Evolutionary conservation across 2,797 vertebrate genomes (phyloP), one percentile per base, ranked within the genome.

Genomic region (Coilia nasus): DNA sequence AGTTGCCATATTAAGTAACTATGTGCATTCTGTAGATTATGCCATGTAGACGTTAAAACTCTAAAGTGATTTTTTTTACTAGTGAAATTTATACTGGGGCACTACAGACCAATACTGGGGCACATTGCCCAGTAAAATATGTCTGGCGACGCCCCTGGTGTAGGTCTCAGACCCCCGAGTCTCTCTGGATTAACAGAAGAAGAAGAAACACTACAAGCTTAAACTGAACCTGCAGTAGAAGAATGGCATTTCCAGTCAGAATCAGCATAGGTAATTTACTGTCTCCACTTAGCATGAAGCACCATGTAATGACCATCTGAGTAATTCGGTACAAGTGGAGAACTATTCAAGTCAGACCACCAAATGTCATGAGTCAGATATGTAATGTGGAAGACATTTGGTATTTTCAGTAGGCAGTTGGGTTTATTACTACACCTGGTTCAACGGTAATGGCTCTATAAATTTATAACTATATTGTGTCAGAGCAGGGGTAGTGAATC

Each of bases 281-380:
- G 31, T 78, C 35, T 9, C 5, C 31, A 10, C 17, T 44, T 78
- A 44, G 7, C 35, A 21, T 19, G 17, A 78, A 21, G 31, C 31
- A 19, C 41, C 10, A 21, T 7, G 0, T 41, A 44, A 78, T 21
- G 17, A 21, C 31, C 31, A 17, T 78, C 0, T 41, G 71, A 41
- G 35, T 78, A 78, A 78, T 78, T 78, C 35, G 1, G 4, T 78
- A 44, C 19, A 41, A 78, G 19, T 78, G 71, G 71, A 78, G 6
- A 78, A 19, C 71, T 19, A 41, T 17, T 78, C 19, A 78, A 78
- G 71, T 78, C 71, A 44, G 41, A 35, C 71, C 64, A 71, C 71
- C 31, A 78, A 44, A 78, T 78, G 71, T 41, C 71, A 41, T 21
- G 35, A 78, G 12, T 78, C 71, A 78, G 6, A 21, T 21, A 78